These are phyloP conservation scores for Sinonovacula constricta DNA, from an alignment of 1,140 invertebrate species.

Conservation along the genomic window DNA sequence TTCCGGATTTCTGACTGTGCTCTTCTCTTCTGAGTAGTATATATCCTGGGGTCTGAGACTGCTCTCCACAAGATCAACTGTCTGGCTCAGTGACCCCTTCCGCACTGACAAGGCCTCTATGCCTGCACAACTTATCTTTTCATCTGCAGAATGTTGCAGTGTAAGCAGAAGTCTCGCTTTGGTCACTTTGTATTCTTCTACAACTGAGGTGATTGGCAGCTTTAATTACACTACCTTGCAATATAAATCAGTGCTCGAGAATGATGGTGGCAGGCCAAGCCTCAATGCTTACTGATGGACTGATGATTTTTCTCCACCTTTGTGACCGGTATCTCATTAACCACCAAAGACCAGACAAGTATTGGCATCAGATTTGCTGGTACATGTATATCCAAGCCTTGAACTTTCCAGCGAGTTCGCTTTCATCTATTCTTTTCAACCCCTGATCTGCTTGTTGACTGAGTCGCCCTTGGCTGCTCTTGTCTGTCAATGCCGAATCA, in stretches of 20 bases:
- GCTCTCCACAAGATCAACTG: background rate
- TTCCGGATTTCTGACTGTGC: constrained; percentile 10
- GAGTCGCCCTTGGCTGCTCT: background rate
- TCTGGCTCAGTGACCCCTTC: constrained; percentile 12
- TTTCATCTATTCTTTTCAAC: background rate
- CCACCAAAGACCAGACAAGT: background rate
- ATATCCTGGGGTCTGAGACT: constrained; percentile 21
- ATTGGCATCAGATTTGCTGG: too few relatives aligned
- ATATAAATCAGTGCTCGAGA: background rate
- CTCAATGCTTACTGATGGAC: background rate
- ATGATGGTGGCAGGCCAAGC: too few relatives aligned
- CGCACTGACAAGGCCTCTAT: background rate
- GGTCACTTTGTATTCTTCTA: background rate
- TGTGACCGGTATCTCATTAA: background rate
- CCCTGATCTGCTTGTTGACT: background rate
- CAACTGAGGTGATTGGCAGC: background rate
- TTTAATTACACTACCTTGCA: background rate
- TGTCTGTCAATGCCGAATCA: background rate
- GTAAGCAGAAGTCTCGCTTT: background rate
- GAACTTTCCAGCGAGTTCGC: background rate
- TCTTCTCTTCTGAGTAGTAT: background rate
- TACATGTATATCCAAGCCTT: constrained; percentile 17
- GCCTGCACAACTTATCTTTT: background rate
- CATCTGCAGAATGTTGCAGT: background rate
- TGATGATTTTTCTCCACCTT: background rate